Conservation (phyloP, 2,888 invertebrate species). For the Shargacucullia verbasci region DNA sequence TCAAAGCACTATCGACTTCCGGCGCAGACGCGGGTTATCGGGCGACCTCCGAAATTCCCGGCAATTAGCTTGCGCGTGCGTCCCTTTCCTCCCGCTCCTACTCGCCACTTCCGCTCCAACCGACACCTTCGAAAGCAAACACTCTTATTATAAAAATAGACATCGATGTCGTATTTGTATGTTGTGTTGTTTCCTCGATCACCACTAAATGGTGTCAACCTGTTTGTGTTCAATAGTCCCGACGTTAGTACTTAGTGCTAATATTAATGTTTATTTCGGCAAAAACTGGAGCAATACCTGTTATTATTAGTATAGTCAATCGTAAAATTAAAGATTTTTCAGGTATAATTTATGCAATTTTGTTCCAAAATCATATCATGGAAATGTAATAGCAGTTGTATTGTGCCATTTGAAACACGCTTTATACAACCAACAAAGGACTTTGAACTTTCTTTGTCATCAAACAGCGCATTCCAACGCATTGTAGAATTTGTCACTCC, state of each 20-base stretch:
- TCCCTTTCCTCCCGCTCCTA: conserved; percentile 72
- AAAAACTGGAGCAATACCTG: no score
- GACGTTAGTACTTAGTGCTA: no score
- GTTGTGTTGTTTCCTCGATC: conserved; percentile 24
- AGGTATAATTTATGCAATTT: no score
- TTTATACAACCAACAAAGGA: conserved; percentile 41
- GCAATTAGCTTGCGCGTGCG: conserved; percentile 79
- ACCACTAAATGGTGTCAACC: conserved; percentile 12
- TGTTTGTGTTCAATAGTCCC: no score
- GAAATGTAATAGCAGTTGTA: neutral
- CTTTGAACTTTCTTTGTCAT: conserved; percentile 55
- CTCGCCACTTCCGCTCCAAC: conserved; percentile 69
- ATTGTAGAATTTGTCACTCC: conserved; percentile 50
- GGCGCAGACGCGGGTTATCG: conserved; percentile 84
- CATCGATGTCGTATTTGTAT: conserved; percentile 45
- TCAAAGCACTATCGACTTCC: conserved; percentile 87
- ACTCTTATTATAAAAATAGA: conserved; percentile 49
- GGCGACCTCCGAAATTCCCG: conserved; percentile 86
- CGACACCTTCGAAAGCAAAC: conserved; percentile 63
- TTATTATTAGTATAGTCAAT: no score
- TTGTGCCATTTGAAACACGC: conserved; percentile 35
- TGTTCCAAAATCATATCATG: no score
- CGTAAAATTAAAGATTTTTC: no score
- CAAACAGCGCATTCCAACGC: conserved; percentile 49
- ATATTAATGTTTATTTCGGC: no score